Conservation (phyloP, 2,888 invertebrate species). For the Cheilosia pagana region DNA sequence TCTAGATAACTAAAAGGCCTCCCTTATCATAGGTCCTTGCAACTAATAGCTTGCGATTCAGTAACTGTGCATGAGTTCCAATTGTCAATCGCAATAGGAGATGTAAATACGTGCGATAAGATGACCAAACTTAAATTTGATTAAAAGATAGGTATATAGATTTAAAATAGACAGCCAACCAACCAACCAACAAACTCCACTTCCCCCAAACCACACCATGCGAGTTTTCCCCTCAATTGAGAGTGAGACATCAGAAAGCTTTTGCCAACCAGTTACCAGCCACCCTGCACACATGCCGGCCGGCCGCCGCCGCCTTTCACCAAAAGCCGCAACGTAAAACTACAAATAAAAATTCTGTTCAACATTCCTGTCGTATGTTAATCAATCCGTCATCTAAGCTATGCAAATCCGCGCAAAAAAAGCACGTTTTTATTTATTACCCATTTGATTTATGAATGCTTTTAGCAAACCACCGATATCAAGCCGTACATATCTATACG, state of each 20-base stretch:
- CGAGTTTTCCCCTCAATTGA: conserved; percentile 19
- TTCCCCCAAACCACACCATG: not conserved
- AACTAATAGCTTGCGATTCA: too few species aligned
- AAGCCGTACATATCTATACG: conserved; percentile 7
- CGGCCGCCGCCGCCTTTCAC: conserved; percentile 8
- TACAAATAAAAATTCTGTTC: conserved; percentile 8
- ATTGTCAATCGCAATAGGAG: too few species aligned
- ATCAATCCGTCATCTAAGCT: conserved; percentile 48
- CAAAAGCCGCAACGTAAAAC: not conserved
- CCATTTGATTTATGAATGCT: conserved; percentile 72
- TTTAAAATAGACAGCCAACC: too few species aligned
- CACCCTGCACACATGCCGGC: not conserved
- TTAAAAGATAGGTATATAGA: too few species aligned
- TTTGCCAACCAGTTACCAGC: not conserved
- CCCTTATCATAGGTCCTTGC: too few species aligned
- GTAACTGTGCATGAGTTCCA: too few species aligned
- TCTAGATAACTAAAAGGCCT: too few species aligned
- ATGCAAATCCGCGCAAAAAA: conserved; percentile 58
- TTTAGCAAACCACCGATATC: conserved; percentile 60
- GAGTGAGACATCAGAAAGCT: conserved; percentile 46
- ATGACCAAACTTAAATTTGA: too few species aligned
- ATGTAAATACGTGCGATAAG: too few species aligned
- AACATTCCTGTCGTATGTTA: conserved; percentile 44
- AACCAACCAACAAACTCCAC: not conserved
- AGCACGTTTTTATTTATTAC: conserved; percentile 32